Evolutionary conservation across 2,113 vertebrate species (phyloP).

Genomic region (Phycodurus eques): DNA sequence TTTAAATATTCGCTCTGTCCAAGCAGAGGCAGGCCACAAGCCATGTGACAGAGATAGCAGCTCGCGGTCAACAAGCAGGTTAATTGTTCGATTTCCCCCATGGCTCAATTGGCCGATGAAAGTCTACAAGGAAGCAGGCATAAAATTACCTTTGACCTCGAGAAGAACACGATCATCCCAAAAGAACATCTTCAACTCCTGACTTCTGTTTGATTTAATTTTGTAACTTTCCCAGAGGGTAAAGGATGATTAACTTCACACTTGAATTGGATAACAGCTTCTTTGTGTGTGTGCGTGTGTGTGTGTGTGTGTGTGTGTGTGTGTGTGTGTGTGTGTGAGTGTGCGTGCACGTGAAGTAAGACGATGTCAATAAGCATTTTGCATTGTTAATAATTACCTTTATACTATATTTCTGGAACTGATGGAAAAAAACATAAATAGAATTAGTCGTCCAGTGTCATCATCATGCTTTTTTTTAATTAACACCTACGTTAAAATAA

Average conservation of each 20-base stretch:
- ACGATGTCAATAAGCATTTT: background rate
- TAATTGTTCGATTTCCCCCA: conserved; percentile 58
- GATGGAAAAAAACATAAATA: no score
- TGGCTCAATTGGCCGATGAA: conserved; percentile 29
- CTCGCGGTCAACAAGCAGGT: conserved; percentile 62
- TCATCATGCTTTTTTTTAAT: no score
- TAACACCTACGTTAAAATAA: no score
- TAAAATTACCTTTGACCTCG: conserved; percentile 16
- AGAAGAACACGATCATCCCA: background rate
- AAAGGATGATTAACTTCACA: conserved; percentile 48
- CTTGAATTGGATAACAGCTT: conserved; percentile 52
- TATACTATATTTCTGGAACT: background rate
- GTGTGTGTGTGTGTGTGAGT: background rate
- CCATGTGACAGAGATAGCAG: conserved; percentile 45
- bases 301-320: background rate
- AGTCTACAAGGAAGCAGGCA: conserved; percentile 20
- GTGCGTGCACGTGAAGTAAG: background rate
- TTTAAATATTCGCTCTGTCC: background rate
- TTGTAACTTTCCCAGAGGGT: conserved; percentile 15
- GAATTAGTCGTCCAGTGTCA: no score
- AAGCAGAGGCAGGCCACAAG: conserved; percentile 20
- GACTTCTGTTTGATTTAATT: conserved; percentile 9
- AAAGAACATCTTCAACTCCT: background rate
- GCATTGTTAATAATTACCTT: background rate
- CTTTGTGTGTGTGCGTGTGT: conserved; percentile 30